phyloP scores from a whole-genome alignment of 2,113 vertebrate genomes.

The Catharus fuscescens region DNA sequence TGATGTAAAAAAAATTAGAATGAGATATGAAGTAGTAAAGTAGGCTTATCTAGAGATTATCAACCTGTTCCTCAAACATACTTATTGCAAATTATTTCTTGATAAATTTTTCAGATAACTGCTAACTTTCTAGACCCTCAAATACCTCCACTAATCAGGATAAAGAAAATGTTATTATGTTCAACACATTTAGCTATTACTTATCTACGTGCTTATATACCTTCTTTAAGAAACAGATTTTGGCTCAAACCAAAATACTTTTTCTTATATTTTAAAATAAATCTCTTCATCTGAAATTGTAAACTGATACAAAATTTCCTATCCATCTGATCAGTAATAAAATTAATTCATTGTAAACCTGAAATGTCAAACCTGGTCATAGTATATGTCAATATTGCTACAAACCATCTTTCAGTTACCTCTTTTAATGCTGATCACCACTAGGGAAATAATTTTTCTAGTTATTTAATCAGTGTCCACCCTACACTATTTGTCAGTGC shows the following conservation, averaged over 20 bases:
- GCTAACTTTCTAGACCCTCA: background rate
- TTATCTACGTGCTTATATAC: background rate
- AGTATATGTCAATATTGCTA: background rate
- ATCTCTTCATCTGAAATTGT: background rate
- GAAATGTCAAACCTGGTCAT: background rate
- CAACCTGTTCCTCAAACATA: background rate
- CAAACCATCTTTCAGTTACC: background rate
- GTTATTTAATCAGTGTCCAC: background rate
- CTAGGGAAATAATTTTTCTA: background rate
- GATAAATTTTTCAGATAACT: background rate
- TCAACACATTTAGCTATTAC: background rate
- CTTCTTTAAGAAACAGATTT: background rate
- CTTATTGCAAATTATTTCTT: background rate
- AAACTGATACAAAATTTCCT: background rate
- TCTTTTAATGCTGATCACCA: background rate
- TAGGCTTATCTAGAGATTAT: background rate
- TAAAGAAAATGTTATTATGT: background rate
- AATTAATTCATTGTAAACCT: background rate
- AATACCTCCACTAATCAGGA: background rate
- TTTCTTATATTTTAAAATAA: background rate
- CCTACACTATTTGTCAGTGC: background rate
- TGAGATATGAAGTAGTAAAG: background rate
- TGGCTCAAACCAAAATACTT: background rate
- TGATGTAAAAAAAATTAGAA: background rate
- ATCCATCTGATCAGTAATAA: background rate